Evolutionary conservation across 2,888 invertebrate species (phyloP), one percentile per base, ranked within the genome.

Genomic region (Coleophora deauratella): DNA sequence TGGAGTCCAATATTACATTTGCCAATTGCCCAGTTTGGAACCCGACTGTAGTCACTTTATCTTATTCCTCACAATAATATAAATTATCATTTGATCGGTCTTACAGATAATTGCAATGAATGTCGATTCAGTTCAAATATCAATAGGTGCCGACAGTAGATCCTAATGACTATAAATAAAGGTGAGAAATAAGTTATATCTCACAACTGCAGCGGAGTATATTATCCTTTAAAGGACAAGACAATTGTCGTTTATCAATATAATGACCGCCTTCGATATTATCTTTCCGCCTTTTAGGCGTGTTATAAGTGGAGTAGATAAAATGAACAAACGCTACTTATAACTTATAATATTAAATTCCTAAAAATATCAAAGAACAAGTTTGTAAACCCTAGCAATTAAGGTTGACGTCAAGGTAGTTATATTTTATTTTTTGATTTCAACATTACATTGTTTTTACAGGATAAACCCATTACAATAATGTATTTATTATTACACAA

Each of bases 221-320:
- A 82, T 82, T 79, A 77, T 76, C 62, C 57, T 59, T n/a, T 63
- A 62, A 64, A 73, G 72, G 79, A 79, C 80, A 79, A 77, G 71
- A 78, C 80, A 79, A 81, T 81, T 74, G 80, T 78, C 78, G 76
- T 82, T 81, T 80, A 82, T 82, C 80, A 80, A 62, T 62, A 66
- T 72, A 76, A 76, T 75, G 73, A 72, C 77, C 77, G 80, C 78
- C 77, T 82, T 82, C 81, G 76, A 79, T 76, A 64, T 71, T 81
- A 80, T 81, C 80, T 73, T 55, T 66, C 68, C 71, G 72, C 63
- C 63, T 59, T 54, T 46, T 46, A 42, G 47, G 57, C 60, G 54
- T 56, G 58, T 62, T 58, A 58, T 57, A 57, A 61, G 65, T 69
- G 64, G 63, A 59, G n/a, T n/a, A 56, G 42, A 41, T 56, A 66